A percentile compares a stretch with the other conserved stretches of the same genome.
These are phyloP conservation scores for Tetragnatha versicolor DNA, from an alignment of 1,140 invertebrate species.

Conservation along the genomic window DNA sequence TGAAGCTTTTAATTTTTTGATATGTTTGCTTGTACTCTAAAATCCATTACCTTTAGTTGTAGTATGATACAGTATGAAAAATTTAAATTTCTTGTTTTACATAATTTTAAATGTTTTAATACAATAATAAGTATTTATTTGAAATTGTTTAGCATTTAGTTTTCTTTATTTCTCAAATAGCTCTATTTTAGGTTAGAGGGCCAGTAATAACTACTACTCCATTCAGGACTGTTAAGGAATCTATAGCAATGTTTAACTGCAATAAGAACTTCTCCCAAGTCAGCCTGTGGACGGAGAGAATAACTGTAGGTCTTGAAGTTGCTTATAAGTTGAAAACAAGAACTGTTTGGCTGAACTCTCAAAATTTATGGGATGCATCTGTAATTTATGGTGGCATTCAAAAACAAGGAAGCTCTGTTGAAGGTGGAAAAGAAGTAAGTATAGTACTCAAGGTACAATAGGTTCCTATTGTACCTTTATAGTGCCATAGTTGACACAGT, in stretches of 20 bases:
- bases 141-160: no score
- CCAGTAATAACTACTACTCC: conserved; percentile 67
- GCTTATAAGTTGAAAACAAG: conserved; percentile 67
- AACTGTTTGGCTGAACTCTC: conserved; percentile 70
- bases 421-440: conserved; percentile 64
- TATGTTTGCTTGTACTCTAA: no score
- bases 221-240: conserved; percentile 72
- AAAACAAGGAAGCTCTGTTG: conserved; percentile 66
- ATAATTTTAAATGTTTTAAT: no score
- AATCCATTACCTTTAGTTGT: no score
- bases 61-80: no score
- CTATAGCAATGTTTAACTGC: conserved; percentile 69
- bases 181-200: conserved; percentile 65
- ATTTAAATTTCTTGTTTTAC: no score
- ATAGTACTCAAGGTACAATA: no score
- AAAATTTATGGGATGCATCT: conserved; percentile 68
- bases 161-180: no score
- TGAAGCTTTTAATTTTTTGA: no score
- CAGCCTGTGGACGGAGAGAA: conserved; percentile 70
- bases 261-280: conserved; percentile 66
- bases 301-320: conserved; percentile 69
- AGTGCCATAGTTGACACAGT: background rate
- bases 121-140: no score
- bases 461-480: background rate
- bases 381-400: conserved; percentile 67